A percentile compares a stretch with the other conserved stretches of the same genome.
Evolutionary conservation across 2,888 invertebrate genomes (phyloP).

Genomic region (Eucera pruinosa): DNA sequence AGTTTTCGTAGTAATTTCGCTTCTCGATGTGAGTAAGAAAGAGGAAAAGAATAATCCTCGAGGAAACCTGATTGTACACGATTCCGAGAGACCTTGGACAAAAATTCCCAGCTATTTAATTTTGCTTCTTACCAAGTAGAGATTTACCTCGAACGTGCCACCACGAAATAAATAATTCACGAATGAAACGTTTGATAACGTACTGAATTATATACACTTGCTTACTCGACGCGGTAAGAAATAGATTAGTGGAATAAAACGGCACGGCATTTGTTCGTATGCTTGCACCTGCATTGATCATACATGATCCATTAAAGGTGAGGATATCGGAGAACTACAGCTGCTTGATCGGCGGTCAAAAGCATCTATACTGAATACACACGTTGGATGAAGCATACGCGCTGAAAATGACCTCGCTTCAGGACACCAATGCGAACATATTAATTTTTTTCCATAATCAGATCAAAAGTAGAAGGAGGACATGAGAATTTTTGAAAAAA

Average conservation of each 20-base stretch:
- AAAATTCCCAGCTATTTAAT: conserved; percentile 24
- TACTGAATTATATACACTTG: conserved; percentile 16
- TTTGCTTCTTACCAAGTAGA: conserved; percentile 7
- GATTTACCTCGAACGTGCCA: conserved; percentile 15
- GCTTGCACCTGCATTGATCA: no score
- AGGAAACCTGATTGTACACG: not conserved
- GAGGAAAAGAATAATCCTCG: not conserved
- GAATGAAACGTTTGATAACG: conserved; percentile 9
- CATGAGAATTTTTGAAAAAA: not conserved
- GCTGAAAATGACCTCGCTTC: no score
- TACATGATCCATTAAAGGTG: no score
- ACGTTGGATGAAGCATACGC: no score
- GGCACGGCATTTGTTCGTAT: no score
- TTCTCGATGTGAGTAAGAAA: not conserved
- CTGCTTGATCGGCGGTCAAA: no score
- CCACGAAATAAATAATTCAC: conserved; percentile 3
- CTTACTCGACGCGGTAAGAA: not conserved
- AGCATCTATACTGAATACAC: no score
- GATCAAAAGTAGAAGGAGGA: no score
- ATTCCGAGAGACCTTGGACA: conserved; percentile 1
- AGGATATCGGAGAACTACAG: no score
- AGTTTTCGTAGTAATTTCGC: conserved; percentile 17
- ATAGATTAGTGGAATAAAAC: conserved; percentile 9
- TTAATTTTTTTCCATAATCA: no score
- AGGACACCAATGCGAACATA: no score